phyloP scores from a whole-genome alignment of 2,797 vertebrate genomes.

The Mormyrus proboscirostris region DNA sequence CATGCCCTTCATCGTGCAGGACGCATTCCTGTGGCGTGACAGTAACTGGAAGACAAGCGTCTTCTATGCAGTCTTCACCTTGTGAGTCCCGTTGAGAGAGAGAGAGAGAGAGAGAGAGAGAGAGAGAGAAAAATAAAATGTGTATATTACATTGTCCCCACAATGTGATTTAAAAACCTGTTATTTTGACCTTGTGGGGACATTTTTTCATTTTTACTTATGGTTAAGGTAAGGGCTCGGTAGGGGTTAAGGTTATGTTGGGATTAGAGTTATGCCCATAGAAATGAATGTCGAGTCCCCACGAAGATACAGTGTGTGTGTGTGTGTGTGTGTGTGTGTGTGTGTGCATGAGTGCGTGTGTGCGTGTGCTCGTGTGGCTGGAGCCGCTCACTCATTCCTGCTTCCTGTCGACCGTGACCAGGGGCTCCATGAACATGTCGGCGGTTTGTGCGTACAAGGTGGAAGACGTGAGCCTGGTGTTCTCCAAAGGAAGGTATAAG shows the following conservation, averaged over 20 bases:
- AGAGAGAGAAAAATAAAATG: background rate
- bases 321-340: background rate
- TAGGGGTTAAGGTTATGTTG: background rate
- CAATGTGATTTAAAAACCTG: background rate
- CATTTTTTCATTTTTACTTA: background rate
- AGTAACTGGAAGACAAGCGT: constrained; percentile 54
- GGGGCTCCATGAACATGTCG: constrained; percentile 58
- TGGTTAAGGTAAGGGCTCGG: background rate
- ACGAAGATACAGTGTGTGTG: background rate
- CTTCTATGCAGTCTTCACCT: constrained; percentile 66
- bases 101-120: no score
- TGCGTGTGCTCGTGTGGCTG: background rate
- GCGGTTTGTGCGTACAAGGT: constrained; percentile 58
- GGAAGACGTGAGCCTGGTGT: constrained; percentile 55
- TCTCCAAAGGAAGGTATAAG: constrained; percentile 66
- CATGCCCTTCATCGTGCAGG: constrained; percentile 64
- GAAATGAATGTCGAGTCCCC: background rate
- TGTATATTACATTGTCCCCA: background rate
- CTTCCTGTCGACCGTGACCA: constrained; percentile 33
- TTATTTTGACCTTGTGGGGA: background rate
- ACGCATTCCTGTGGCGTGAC: constrained; percentile 63
- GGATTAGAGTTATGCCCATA: background rate
- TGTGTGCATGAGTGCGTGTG: background rate
- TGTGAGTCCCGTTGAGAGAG: constrained; percentile 47
- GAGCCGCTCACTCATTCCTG: background rate